Base-by-base conservation (phyloP, 2,797 vertebrate species). In the Falco rusticolus region DNA sequence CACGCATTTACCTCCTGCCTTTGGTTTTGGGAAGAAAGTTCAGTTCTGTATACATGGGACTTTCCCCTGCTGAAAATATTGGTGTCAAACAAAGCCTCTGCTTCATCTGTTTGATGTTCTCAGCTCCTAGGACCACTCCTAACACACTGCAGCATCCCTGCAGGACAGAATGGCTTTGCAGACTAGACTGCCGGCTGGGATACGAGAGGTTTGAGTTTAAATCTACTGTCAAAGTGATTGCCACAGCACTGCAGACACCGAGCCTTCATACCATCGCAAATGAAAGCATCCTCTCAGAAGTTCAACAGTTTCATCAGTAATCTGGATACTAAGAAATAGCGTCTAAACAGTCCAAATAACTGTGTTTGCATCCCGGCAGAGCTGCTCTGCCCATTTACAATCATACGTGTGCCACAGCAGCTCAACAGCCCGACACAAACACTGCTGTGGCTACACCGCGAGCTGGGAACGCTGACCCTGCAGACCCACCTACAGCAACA, bases 391-490 rank as follows among this genome's bases (percentile, higher is more conserved):
- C 74, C 18, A 13, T 11, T 2, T 54, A 45, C 66, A 20, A n/a
- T 6, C 47, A 10, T 24, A 48, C 1, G 0, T 13, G 47, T 51
- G 11, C 26, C 45, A 16, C 34, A 21, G 53, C 39, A 76, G 56
- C 64, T 68, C 69, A 37, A 14, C 0, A 74, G n/a, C 50, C 43
- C 6, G 0, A 15, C 43, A 41, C 1, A 0, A 66, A 19, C 19
- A 2, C 60, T 16, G 54, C 18, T 39, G 47, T 2, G 0, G 50
- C 50, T 19, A 16, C 53, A 43, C 33, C 0, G 0, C 53, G 20
- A 37, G 50, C 69, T 75, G 75, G 70, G 48, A 81, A 37, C 68
- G 3, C 39, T 4, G 33, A 43, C 54, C 54, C 72, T 17, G 13
- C 33, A 54, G 45, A 51, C 25, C 13, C 33, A 39, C 24, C 43